A percentile compares a stretch with the other conserved stretches of the same genome.
These are phyloP conservation scores for Zonitis immaculata DNA, from an alignment of 2,888 invertebrate genomes.

Conservation along the genomic window DNA sequence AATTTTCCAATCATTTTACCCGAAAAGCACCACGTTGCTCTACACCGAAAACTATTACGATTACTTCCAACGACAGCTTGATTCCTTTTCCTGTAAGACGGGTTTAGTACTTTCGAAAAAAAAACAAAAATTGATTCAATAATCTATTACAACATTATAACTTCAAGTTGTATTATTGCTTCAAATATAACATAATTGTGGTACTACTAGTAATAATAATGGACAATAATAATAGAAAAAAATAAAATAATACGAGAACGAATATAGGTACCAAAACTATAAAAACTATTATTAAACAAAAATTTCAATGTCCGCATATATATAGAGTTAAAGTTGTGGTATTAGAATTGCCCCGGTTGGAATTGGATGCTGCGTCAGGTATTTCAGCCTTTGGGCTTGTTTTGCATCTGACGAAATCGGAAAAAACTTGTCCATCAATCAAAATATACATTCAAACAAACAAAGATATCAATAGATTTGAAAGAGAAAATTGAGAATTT, in stretches of 20 bases:
- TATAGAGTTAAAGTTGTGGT: too few species aligned
- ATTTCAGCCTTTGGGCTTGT: conserved; percentile 15
- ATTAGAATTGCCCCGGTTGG: conserved; percentile 17
- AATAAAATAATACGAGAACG: conserved; percentile 1
- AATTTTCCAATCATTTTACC: conserved; percentile 13
- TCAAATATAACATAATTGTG: too few species aligned
- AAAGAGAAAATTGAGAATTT: too few species aligned
- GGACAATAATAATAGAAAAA: too few species aligned
- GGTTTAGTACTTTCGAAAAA: too few species aligned
- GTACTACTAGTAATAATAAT: too few species aligned
- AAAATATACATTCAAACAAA: conserved; percentile 15
- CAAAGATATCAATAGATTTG: conserved; percentile 6
- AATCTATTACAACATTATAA: too few species aligned
- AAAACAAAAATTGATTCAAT: too few species aligned
- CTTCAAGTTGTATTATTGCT: too few species aligned
- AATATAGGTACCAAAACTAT: conserved; percentile 17
- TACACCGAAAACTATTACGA: too few species aligned
- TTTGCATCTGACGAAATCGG: conserved; percentile 13
- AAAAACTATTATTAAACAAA: conserved; percentile 21
- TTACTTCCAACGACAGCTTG: too few species aligned
- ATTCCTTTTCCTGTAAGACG: too few species aligned
- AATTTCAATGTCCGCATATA: conserved; percentile 19
- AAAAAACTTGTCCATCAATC: conserved; percentile 13
- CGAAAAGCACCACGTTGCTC: conserved; percentile 19
- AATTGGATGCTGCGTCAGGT: conserved; percentile 9